Base-by-base conservation (phyloP, 1,140 invertebrate species). In the Drosophila seguyi region DNA sequence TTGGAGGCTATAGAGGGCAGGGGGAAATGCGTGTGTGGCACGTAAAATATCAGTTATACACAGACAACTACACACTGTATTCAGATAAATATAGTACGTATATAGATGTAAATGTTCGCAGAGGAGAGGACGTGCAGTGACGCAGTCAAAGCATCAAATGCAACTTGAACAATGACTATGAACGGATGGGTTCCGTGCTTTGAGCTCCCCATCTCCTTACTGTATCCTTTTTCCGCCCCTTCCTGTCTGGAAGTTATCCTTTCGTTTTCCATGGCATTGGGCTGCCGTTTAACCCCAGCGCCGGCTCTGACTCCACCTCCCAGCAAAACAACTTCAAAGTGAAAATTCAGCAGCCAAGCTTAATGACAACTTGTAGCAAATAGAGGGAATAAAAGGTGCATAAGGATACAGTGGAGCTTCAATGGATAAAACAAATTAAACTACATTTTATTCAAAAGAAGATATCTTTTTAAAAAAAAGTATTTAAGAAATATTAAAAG, bases 1-100 rank as follows among this genome's bases (percentile, higher is more conserved):
- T 11, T 13, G 31, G 11, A 22, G 36, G 16, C 16, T 11, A 8
- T 7, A 2, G 2, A 10, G 41, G n/a, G n/a, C 4, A 41, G 48
- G 47, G 57, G 27, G 41, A 45, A 34, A 52, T 80, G 63, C 69
- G 62, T 72, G 79, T 71, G 53, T 55, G 66, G 75, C 83, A 86
- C 83, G 83, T 86, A 86, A 87, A 86, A 86, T 87, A 86, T 86
- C 83, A 86, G 83, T 86, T 86, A 87, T 86, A 82, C 62, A 79
- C 79, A 50, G 42, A 38, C 52, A 55, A 55, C 68, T 61, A 67
- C 62, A 69, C 31, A 69, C 66, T 53, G 47, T 22, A 71, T 71
- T 38, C 52, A 38, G 52, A 45, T 50, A 38, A n/a, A 58, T 71
- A 71, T 56, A 68, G 52, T 22, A 71, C 56, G 25, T 6, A 44